Evolutionary conservation across 2,797 vertebrate genomes (phyloP).

Genomic region (Schizothorax lantsangensis): DNA sequence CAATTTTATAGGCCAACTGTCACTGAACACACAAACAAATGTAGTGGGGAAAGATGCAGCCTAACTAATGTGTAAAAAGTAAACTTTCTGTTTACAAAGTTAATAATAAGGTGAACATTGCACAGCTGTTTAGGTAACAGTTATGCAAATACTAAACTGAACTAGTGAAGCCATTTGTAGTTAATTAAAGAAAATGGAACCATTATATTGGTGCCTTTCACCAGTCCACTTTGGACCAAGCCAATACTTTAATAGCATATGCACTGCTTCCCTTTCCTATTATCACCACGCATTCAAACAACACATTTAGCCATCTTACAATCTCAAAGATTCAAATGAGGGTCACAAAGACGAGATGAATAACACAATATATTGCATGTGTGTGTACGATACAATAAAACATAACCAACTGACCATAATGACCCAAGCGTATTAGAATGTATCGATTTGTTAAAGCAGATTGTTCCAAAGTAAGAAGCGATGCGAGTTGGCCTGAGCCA

Average conservation of each 20-base stretch:
- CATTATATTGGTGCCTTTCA: not conserved
- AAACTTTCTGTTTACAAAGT: not conserved
- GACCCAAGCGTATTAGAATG: not conserved
- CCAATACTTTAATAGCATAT: slow-evolving; percentile 25
- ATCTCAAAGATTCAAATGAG: slow-evolving; percentile 2
- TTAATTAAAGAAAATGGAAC: not conserved
- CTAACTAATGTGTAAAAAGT: not conserved
- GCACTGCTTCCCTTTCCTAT: slow-evolving; percentile 23
- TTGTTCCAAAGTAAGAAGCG: slow-evolving; percentile 16
- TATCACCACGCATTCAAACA: slow-evolving; percentile 20
- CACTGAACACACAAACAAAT: not conserved
- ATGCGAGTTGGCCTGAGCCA: slow-evolving; percentile 22
- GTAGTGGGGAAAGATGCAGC: not conserved
- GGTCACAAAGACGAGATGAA: not conserved
- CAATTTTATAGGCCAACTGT: not conserved
- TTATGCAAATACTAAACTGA: not conserved
- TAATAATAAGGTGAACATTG: not conserved
- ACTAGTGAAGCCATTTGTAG: not conserved
- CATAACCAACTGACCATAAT: not conserved
- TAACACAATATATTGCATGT: not conserved
- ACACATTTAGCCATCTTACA: slow-evolving; percentile 18
- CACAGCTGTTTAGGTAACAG: not conserved
- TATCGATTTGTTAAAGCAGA: not conserved
- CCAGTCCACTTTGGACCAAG: not conserved
- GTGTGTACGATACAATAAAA: not conserved